Evolutionary conservation across 1,140 invertebrate genomes (phyloP).

Genomic region (Conus betulinus): DNA sequence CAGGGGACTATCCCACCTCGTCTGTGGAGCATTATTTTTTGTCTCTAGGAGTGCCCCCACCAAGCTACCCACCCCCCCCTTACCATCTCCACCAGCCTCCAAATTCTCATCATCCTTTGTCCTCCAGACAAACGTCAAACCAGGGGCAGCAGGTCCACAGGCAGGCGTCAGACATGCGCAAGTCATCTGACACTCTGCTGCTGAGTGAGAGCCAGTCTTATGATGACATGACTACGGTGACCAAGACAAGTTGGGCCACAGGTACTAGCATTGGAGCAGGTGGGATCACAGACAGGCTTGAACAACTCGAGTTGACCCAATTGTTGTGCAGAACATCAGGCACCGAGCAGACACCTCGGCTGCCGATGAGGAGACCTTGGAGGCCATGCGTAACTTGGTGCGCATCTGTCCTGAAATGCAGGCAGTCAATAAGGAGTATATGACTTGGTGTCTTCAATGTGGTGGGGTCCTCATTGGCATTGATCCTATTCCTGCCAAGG

Average conservation of each 20-base stretch:
- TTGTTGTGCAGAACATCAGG: constrained; percentile 25
- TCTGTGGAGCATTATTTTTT: constrained; percentile 61
- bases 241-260: constrained; percentile 48
- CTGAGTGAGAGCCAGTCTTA: constrained; percentile 20
- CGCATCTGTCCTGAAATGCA: constrained; percentile 68
- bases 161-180: not conserved
- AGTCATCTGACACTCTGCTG: not conserved
- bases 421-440: constrained; percentile 65
- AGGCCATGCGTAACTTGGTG: constrained; percentile 51
- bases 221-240: constrained; percentile 48
- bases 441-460: constrained; percentile 70
- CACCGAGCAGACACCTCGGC: constrained; percentile 27
- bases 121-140: not conserved
- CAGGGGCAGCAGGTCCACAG: not conserved
- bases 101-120: constrained; percentile 50
- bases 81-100: constrained; percentile 32
- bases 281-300: constrained; percentile 65
- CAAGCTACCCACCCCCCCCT: not conserved
- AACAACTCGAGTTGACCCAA: constrained; percentile 60
- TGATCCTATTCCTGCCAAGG: constrained; percentile 56
- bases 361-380: constrained; percentile 33
- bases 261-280: constrained; percentile 59
- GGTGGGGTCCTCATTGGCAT: constrained; percentile 70
- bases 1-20: constrained; percentile 57
- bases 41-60: not conserved